These are phyloP conservation scores for Mus spretus DNA, from an alignment of 2,797 vertebrate species.

Conservation along the genomic window DNA sequence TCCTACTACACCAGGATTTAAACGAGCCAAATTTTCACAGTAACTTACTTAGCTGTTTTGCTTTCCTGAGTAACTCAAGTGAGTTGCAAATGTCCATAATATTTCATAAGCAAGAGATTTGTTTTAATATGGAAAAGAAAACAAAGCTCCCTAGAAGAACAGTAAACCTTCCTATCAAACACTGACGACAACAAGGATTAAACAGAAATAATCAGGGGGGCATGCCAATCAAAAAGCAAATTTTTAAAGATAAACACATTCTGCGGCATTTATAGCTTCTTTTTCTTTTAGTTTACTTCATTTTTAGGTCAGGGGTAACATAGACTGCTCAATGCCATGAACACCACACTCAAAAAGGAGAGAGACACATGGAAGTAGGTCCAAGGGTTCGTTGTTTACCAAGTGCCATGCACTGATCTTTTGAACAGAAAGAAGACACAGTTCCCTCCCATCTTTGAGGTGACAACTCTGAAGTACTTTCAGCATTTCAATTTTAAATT, in stretches of 20 bases:
- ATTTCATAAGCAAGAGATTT: background rate
- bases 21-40: background rate
- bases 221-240: background rate
- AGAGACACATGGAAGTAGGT: background rate
- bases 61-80: conserved; percentile 50
- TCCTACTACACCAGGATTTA: background rate
- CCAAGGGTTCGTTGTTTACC: background rate
- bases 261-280: background rate
- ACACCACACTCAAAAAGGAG: conserved; percentile 7
- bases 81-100: background rate
- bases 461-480: conserved; percentile 4
- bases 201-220: background rate
- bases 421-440: conserved; percentile 26
- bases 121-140: background rate
- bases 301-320: background rate
- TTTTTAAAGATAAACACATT: background rate
- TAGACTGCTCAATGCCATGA: conserved; percentile 28
- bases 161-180: conserved; percentile 55
- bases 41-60: conserved; percentile 53
- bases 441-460: background rate
- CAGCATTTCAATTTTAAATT: conserved; percentile 42
- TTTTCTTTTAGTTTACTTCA: conserved; percentile 39
- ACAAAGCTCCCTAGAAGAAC: background rate
- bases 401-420: background rate
- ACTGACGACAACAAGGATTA: background rate